Percentiles rank a stretch among this genome's conserved stretches.
phyloP scores from a whole-genome alignment of 2,797 vertebrate genomes.

The Mus spretus region DNA sequence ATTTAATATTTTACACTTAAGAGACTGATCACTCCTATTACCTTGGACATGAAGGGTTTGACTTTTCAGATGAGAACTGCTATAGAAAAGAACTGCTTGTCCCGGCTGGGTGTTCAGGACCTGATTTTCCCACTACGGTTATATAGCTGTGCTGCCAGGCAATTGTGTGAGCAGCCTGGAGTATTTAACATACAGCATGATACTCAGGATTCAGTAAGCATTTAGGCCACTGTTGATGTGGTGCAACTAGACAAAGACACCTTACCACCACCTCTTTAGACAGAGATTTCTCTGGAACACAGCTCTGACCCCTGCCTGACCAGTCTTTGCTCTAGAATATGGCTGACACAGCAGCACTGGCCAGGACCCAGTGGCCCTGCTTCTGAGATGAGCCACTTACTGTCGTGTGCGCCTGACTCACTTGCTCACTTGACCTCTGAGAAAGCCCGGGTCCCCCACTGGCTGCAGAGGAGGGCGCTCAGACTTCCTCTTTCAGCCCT shows the following conservation, averaged over 20 bases:
- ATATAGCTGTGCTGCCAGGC: background rate
- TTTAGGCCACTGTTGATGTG: background rate
- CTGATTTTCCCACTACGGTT: background rate
- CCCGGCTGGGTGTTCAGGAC: background rate
- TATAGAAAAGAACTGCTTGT: background rate
- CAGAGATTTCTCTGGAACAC: background rate
- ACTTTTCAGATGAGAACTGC: conserved; percentile 23
- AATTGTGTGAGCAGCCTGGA: background rate
- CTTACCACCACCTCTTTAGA: background rate
- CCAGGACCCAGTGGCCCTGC: background rate
- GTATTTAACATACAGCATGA: background rate
- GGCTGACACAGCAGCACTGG: background rate
- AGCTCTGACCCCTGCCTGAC: too few relatives aligned
- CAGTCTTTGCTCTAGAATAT: background rate
- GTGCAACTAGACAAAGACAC: background rate
- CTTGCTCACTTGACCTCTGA: conserved; percentile 50
- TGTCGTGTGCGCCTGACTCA: conserved; percentile 26
- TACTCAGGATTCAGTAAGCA: background rate
- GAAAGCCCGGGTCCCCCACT: background rate
- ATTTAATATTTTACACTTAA: background rate
- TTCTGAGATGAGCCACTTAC: background rate
- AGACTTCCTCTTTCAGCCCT: conserved; percentile 51
- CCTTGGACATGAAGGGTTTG: conserved; percentile 5
- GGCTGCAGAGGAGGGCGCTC: background rate
- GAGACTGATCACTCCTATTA: background rate